phyloP scores from a whole-genome alignment of 1,140 invertebrate genomes.

The Drosophila eugracilis region DNA sequence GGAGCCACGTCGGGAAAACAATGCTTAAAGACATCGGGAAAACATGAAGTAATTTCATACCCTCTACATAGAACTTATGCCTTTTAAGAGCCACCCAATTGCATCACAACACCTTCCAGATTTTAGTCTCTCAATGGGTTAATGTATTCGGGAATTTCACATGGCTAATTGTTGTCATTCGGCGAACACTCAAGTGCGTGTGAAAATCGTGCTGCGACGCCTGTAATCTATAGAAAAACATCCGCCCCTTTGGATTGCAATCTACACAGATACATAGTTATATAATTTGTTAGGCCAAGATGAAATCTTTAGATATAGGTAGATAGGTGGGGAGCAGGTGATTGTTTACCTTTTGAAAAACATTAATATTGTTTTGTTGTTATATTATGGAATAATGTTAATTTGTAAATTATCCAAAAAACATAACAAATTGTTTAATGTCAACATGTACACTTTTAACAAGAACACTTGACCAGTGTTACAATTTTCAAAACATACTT shows the following conservation, averaged over 20 bases:
- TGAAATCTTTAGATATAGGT: not conserved
- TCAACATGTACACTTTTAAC: no score
- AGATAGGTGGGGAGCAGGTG: no score
- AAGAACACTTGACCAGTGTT: no score
- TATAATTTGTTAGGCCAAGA: not conserved
- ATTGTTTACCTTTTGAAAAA: no score
- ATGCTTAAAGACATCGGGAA: slow-evolving; percentile 18
- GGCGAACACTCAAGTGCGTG: slow-evolving; percentile 55
- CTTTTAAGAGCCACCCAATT: not conserved
- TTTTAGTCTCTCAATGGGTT: slow-evolving; percentile 1
- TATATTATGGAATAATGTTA: no score
- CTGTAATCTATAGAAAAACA: slow-evolving; percentile 33
- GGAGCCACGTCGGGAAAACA: slow-evolving; percentile 12
- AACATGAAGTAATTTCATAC: slow-evolving; percentile 12
- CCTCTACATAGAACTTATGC: slow-evolving; percentile 16
- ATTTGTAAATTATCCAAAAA: not conserved
- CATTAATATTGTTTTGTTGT: no score
- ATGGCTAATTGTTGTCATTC: slow-evolving; percentile 54
- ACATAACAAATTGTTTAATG: no score
- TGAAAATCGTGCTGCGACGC: slow-evolving; percentile 52
- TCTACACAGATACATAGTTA: not conserved
- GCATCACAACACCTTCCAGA: not conserved
- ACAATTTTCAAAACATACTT: not conserved
- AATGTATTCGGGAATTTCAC: slow-evolving; percentile 47
- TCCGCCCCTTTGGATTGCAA: slow-evolving; percentile 21